phyloP scores from a whole-genome alignment of 1,140 invertebrate genomes.

The Drosophila setifemur region DNA sequence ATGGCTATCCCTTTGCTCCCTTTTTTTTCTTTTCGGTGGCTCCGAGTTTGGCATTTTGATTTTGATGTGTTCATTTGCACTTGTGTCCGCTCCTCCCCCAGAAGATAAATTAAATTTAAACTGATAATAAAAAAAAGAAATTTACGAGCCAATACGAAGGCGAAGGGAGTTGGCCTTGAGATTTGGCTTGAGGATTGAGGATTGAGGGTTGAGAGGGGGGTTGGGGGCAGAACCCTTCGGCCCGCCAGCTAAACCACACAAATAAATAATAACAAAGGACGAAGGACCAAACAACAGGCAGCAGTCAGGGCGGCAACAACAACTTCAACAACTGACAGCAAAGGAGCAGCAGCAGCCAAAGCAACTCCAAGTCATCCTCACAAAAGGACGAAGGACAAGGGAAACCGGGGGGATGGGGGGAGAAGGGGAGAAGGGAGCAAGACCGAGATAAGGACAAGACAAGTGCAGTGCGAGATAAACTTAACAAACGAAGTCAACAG shows the following conservation, averaged over 20 bases:
- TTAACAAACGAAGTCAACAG: constrained; percentile 64
- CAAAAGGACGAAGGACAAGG: constrained; percentile 30
- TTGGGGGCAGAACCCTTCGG: constrained; percentile 23
- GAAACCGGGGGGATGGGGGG: neutral
- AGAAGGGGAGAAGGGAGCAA: constrained; percentile 2
- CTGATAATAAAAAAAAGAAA: constrained; percentile 72
- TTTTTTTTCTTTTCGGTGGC: constrained; percentile 4
- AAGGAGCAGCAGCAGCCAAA: constrained; percentile 17
- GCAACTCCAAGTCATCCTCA: constrained; percentile 14
- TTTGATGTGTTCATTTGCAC: constrained; percentile 70
- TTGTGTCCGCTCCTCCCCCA: constrained; percentile 15
- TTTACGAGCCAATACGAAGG: constrained; percentile 74
- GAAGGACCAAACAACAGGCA: constrained; percentile 18
- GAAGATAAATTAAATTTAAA: constrained; percentile 78
- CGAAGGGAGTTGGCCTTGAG: constrained; percentile 50
- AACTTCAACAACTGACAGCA: constrained; percentile 26
- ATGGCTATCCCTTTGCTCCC: neutral
- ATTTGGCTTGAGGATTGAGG: neutral
- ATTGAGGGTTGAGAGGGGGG: neutral
- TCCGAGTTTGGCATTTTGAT: constrained; percentile 52
- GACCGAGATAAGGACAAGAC: constrained; percentile 52
- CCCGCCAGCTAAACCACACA: constrained; percentile 15
- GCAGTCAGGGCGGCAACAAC: neutral
- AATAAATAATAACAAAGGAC: constrained; percentile 69
- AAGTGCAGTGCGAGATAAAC: constrained; percentile 74